phyloP scores from a whole-genome alignment of 1,140 invertebrate genomes.

The Drosophila parvula region DNA sequence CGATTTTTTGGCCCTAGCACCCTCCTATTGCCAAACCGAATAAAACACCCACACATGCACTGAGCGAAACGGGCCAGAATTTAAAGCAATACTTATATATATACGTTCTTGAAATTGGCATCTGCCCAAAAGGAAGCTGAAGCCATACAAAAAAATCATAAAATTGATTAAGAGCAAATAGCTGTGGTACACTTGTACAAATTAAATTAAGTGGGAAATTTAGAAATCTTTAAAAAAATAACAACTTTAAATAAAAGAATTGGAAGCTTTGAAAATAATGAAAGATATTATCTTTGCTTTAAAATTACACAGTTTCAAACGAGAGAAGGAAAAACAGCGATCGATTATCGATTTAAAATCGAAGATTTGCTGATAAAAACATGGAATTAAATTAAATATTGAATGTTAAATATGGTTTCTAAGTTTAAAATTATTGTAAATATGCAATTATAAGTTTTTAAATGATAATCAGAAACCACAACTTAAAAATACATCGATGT shows the following conservation, averaged over 20 bases:
- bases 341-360: neutral
- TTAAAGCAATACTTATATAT: neutral
- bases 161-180: no score
- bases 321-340: neutral
- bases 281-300: neutral
- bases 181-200: no score
- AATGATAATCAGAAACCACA: fast-evolving
- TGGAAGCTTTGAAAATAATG: neutral
- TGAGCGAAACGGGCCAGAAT: slow-evolving; percentile 3
- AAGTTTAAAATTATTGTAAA: no score
- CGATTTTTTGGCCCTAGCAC: neutral
- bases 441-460: neutral
- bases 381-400: no score
- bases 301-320: neutral
- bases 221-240: no score
- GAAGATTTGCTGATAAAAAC: no score
- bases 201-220: neutral
- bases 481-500: neutral
- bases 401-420: no score
- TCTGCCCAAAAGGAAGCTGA: no score
- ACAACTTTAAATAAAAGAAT: no score
- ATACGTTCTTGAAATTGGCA: no score
- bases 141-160: no score
- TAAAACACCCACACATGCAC: slow-evolving; percentile 23
- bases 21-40: neutral